phyloP scores from a whole-genome alignment of 2,888 invertebrate genomes.

The Tanytarsus gracilentus region DNA sequence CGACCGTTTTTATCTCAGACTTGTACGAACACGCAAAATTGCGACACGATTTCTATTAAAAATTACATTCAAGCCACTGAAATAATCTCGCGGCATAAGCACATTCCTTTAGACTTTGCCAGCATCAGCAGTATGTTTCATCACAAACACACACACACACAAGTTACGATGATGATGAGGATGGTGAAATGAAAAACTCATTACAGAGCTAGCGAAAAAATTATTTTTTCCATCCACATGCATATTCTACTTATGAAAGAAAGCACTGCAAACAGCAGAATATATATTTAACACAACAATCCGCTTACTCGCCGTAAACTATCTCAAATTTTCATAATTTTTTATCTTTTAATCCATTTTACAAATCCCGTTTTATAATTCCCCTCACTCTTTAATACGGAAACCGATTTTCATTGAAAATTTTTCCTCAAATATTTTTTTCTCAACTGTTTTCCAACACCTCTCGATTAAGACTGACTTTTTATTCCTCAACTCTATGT shows the following conservation, averaged over 20 bases:
- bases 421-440: too few relatives aligned
- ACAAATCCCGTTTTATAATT: neutral
- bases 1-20: too few relatives aligned
- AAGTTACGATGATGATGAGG: neutral
- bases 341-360: neutral
- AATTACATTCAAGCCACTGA: too few relatives aligned
- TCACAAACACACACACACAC: neutral
- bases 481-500: neutral
- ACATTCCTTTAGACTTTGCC: neutral
- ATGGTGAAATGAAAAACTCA: neutral
- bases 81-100: too few relatives aligned
- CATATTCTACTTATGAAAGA: neutral
- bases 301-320: too few relatives aligned
- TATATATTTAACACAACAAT: too few relatives aligned
- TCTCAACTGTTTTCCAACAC: slow-evolving; percentile 5
- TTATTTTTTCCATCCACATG: neutral
- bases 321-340: too few relatives aligned
- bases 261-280: neutral
- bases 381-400: too few relatives aligned
- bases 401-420: too few relatives aligned
- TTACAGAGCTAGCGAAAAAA: neutral
- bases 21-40: too few relatives aligned
- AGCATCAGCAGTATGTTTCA: slow-evolving; percentile 7
- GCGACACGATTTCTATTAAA: too few relatives aligned
- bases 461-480: neutral